Conservation (phyloP, 2,113 vertebrate species). For the Coregonus clupeaformis region DNA sequence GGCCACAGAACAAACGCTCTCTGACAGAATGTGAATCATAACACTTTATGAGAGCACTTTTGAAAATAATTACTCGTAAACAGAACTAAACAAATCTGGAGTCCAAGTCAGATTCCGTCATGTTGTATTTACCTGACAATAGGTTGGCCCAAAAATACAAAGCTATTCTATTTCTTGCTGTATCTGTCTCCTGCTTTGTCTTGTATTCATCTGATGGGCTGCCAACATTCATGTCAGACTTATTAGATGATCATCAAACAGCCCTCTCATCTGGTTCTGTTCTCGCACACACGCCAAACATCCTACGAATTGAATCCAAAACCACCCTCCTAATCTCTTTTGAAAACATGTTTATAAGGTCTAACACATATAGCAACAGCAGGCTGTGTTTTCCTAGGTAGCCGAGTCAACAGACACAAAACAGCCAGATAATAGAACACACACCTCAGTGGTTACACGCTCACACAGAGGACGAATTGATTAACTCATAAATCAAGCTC, state of each 20-base stretch:
- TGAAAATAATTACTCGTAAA: no score
- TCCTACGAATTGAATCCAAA: slow-evolving; percentile 56
- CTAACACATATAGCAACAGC: slow-evolving; percentile 64
- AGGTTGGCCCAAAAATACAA: slow-evolving; percentile 43
- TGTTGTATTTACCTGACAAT: slow-evolving; percentile 47
- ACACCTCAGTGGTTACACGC: slow-evolving; percentile 67
- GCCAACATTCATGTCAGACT: slow-evolving; percentile 57
- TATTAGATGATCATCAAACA: slow-evolving; percentile 59
- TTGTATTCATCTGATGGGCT: slow-evolving; percentile 37
- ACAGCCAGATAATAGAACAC: slow-evolving; percentile 65
- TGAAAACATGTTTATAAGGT: slow-evolving; percentile 66
- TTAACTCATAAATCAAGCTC: slow-evolving; percentile 76
- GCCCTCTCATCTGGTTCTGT: slow-evolving; percentile 50
- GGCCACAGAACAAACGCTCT: slow-evolving; percentile 30
- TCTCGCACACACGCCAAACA: slow-evolving; percentile 33
- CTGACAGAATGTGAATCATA: slow-evolving; percentile 9
- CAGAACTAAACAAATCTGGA: no score
- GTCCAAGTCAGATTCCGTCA: not conserved
- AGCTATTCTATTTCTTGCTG: slow-evolving; percentile 34
- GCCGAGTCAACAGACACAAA: slow-evolving; percentile 69
- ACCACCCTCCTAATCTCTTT: slow-evolving; percentile 65
- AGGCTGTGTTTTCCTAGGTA: slow-evolving; percentile 57
- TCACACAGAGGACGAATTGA: slow-evolving; percentile 72
- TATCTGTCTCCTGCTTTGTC: slow-evolving; percentile 21
- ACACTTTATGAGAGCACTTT: not conserved